Conservation (phyloP, 2,797 vertebrate genomes). For the Arnoldichthys spilopterus region DNA sequence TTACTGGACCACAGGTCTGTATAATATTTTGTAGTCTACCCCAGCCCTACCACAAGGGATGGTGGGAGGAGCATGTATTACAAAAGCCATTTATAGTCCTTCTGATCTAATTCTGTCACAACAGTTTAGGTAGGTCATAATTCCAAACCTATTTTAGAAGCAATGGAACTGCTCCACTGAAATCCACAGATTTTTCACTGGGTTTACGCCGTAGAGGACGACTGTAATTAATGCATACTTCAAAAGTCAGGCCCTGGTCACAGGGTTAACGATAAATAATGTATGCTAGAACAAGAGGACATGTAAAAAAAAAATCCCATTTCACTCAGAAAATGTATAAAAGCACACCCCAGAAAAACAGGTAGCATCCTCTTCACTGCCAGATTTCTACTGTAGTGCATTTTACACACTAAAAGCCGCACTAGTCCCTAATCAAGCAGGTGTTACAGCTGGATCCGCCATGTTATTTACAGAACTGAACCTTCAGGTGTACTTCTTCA, state of each 20-base stretch:
- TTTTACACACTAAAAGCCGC: background rate
- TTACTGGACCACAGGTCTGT: constrained; percentile 31
- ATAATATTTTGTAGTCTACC: constrained; percentile 34
- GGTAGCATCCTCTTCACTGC: background rate
- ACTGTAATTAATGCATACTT: constrained; percentile 40
- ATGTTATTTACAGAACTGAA: constrained; percentile 1
- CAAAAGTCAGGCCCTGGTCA: background rate
- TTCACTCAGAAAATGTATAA: too few species aligned
- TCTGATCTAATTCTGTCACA: constrained; percentile 59
- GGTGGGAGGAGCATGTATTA: constrained; percentile 44
- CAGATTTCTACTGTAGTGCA: background rate
- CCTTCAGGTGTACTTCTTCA: too few species aligned
- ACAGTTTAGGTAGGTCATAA: constrained; percentile 56
- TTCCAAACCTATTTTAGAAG: constrained; percentile 49
- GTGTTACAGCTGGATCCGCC: background rate
- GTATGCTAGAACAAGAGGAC: too few species aligned
- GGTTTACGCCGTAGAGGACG: constrained; percentile 34
- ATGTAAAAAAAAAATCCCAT: too few species aligned
- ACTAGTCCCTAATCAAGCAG: background rate
- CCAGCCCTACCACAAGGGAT: constrained; percentile 30
- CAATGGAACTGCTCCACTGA: constrained; percentile 38
- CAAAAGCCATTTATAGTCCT: constrained; percentile 52
- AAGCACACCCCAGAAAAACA: background rate
- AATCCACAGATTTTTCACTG: constrained; percentile 41
- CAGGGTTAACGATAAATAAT: constrained; percentile 32